Evolutionary conservation across 2,113 vertebrate genomes (phyloP).

Genomic region (Tachuris rubrigastra): DNA sequence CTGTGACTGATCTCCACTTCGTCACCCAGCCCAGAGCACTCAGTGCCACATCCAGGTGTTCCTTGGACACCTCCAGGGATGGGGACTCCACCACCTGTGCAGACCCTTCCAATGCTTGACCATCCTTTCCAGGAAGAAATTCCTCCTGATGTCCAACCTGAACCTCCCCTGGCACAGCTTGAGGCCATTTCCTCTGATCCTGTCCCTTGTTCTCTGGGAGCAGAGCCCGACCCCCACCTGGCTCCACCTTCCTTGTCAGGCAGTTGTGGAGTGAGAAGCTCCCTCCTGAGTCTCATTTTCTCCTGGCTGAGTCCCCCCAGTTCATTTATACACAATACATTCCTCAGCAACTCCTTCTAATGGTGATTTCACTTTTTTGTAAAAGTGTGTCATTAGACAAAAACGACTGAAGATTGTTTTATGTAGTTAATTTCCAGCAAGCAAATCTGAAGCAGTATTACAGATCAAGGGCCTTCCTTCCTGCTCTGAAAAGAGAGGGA

Average conservation of each 20-base stretch:
- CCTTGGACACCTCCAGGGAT: background rate
- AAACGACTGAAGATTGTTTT: background rate
- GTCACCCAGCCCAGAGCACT: background rate
- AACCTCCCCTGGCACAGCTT: background rate
- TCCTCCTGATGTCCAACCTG: background rate
- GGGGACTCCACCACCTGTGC: background rate
- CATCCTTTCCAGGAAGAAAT: background rate
- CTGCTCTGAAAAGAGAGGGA: background rate
- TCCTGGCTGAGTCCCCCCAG: background rate
- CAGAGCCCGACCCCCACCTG: background rate
- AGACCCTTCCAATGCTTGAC: background rate
- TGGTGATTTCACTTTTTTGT: background rate
- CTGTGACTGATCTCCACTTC: rapidly evolving
- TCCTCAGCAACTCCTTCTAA: background rate
- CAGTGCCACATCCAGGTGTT: rapidly evolving
- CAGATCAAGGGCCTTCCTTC: rapidly evolving
- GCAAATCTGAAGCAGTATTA: background rate
- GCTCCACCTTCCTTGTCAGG: background rate
- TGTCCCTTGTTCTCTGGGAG: background rate
- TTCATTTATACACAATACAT: rapidly evolving
- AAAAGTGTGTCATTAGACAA: background rate
- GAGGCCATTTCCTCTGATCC: background rate
- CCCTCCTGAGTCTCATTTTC: background rate
- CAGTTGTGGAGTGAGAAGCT: background rate
- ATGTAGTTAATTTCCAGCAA: background rate